Conservation (phyloP, 2,797 vertebrate species). For the Sternarchorhynchus goeldii region DNA sequence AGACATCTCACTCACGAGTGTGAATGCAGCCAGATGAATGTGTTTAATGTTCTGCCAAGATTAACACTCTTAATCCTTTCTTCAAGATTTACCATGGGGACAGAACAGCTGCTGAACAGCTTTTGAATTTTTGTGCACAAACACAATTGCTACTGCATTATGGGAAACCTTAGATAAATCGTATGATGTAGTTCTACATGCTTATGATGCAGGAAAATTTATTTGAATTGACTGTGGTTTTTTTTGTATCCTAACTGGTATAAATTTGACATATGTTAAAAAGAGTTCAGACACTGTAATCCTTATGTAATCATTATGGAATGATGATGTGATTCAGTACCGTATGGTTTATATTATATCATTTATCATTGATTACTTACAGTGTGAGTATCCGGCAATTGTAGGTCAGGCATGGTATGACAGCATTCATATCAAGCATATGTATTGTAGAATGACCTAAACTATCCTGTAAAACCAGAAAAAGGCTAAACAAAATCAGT, state of each 20-base stretch:
- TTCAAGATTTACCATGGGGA: neutral
- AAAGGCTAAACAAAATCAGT: neutral
- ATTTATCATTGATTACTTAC: conserved; percentile 9
- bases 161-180: neutral
- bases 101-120: neutral
- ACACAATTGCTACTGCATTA: neutral
- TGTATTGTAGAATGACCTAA: too few species aligned
- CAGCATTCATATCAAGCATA: too few species aligned
- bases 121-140: neutral
- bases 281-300: neutral
- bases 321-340: conserved; percentile 31
- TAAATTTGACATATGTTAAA: too few species aligned
- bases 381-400: conserved; percentile 26
- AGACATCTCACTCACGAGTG: conserved; percentile 13
- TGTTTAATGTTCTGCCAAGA: conserved; percentile 20
- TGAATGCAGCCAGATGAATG: conserved; percentile 9
- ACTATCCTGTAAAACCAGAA: neutral
- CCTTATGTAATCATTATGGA: conserved; percentile 50
- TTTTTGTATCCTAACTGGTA: neutral
- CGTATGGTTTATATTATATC: conserved; percentile 1
- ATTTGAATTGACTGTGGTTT: too few species aligned
- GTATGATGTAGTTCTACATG: neutral
- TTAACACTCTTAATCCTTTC: neutral
- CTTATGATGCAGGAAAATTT: neutral
- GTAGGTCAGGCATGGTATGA: conserved; percentile 15